Conservation (phyloP, 2,888 invertebrate genomes). For the Acronicta psi region DNA sequence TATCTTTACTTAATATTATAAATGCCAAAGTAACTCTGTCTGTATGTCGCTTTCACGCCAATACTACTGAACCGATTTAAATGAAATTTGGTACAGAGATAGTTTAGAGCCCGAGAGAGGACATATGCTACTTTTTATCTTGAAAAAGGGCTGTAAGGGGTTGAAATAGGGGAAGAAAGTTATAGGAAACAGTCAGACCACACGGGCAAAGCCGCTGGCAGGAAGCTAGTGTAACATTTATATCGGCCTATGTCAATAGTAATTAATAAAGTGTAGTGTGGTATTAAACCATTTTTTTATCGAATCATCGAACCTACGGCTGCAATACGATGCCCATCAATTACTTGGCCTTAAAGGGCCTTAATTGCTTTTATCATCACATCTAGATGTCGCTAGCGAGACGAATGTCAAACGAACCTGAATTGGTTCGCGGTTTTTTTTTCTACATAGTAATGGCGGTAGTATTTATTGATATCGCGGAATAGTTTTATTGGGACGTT, state of each 20-base stretch:
- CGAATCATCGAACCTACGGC: conserved; percentile 58
- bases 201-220: too few species aligned
- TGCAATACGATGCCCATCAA: conserved; percentile 67
- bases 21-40: too few species aligned
- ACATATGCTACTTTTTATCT: too few species aligned
- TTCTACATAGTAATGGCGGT: conserved; percentile 29
- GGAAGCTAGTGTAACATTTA: conserved; percentile 41
- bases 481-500: conserved; percentile 25
- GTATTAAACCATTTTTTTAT: conserved; percentile 43
- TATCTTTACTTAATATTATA: too few species aligned
- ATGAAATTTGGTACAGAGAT: too few species aligned
- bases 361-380: conserved; percentile 79
- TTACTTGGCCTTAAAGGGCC: conserved; percentile 69
- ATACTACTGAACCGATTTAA: too few species aligned
- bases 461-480: conserved; percentile 39
- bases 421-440: conserved; percentile 39
- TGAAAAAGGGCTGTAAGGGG: too few species aligned
- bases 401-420: conserved; percentile 66
- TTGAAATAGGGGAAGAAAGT: too few species aligned
- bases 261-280: conserved; percentile 60
- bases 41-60: too few species aligned
- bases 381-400: conserved; percentile 65
- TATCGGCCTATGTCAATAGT: conserved; percentile 58
- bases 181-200: too few species aligned
- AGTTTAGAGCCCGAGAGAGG: too few species aligned